Evolutionary conservation across 2,888 invertebrate species (phyloP).

Genomic region (Coenonympha glycerion): DNA sequence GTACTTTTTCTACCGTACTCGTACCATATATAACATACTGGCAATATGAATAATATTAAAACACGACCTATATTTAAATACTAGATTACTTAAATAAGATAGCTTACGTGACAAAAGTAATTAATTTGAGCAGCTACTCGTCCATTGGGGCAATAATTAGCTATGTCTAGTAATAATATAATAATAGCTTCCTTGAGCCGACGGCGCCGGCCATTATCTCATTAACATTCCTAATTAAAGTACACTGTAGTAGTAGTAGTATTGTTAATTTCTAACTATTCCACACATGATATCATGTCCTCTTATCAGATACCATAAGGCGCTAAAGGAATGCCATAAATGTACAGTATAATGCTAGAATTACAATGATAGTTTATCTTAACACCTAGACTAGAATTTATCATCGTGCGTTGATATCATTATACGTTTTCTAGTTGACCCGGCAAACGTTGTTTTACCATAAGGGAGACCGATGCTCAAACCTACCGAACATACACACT

Average conservation of each 20-base stretch:
- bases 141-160: conserved; percentile 19
- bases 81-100: background rate
- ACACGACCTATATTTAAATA: background rate
- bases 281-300: conserved; percentile 1
- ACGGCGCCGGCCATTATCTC: conserved; percentile 19
- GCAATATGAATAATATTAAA: background rate
- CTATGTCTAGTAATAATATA: conserved; percentile 15
- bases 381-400: too few species aligned
- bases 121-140: conserved; percentile 12
- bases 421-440: too few species aligned
- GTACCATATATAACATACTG: too few species aligned
- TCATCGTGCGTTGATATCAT: too few species aligned
- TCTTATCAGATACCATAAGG: background rate
- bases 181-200: conserved; percentile 14
- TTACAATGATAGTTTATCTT: too few species aligned
- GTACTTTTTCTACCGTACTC: too few species aligned
- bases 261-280: background rate
- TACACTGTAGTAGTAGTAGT: too few species aligned
- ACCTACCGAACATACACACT: too few species aligned
- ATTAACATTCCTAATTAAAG: conserved; percentile 21
- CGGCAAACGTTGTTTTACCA: too few species aligned
- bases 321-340: background rate
- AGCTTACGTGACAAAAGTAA: conserved; percentile 19
- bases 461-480: too few species aligned
- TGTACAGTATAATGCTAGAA: background rate